Percentiles rank a stretch among this genome's conserved stretches.
phyloP scores from a whole-genome alignment of 1,140 invertebrate genomes.

The Acarapis woodi region DNA sequence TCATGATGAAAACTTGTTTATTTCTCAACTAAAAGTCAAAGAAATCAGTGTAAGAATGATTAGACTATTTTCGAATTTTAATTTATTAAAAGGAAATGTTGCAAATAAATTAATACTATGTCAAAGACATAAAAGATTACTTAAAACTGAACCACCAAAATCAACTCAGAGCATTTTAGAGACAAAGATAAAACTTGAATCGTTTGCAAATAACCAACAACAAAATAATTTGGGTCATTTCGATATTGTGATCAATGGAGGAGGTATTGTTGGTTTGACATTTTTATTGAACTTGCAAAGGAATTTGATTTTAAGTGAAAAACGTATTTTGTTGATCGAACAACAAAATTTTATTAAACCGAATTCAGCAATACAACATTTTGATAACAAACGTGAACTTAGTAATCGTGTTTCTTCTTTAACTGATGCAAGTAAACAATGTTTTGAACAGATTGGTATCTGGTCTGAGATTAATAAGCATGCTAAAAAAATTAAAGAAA shows the following conservation, averaged over 20 bases:
- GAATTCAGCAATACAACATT: background rate
- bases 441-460: conserved; percentile 6
- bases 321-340: conserved; percentile 9
- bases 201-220: no score
- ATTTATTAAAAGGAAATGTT: no score
- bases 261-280: conserved; percentile 10
- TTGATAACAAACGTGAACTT: background rate
- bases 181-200: no score
- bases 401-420: conserved; percentile 10
- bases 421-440: conserved; percentile 7
- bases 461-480: conserved; percentile 4
- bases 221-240: conserved; percentile 6
- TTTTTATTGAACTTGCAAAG: conserved; percentile 4
- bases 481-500: conserved; percentile 6
- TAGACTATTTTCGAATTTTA: no score
- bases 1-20: no score
- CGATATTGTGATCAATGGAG: conserved; percentile 11
- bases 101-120: no score
- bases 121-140: no score
- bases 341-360: conserved; percentile 3
- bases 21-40: no score
- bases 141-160: no score
- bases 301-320: background rate
- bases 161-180: no score
- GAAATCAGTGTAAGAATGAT: no score